Conservation (phyloP, 2,888 invertebrate genomes). For the Patella ulyssiponensis region DNA sequence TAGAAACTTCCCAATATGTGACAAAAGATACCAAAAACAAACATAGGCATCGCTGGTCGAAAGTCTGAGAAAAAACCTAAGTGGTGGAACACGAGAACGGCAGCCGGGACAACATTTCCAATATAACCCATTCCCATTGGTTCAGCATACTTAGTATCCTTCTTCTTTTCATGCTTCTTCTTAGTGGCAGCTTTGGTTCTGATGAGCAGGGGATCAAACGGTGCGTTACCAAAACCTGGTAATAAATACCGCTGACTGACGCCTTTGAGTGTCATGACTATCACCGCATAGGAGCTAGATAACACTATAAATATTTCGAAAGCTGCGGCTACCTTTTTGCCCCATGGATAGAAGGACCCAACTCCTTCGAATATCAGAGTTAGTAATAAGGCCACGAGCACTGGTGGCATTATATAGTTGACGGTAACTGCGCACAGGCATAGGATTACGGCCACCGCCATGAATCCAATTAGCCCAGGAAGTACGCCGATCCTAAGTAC, state of each 20-base stretch:
- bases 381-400: constrained; percentile 47
- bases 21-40: constrained; percentile 43
- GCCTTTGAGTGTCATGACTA: constrained; percentile 55
- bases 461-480: constrained; percentile 49
- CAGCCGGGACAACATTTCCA: constrained; percentile 52
- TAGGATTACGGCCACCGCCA: constrained; percentile 46
- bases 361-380: constrained; percentile 52
- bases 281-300: constrained; percentile 48
- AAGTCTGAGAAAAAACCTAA: constrained; percentile 51
- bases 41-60: constrained; percentile 45
- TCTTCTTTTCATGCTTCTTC: constrained; percentile 48
- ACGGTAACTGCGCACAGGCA: constrained; percentile 51
- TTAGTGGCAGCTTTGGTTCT: constrained; percentile 39
- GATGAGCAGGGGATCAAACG: constrained; percentile 49
- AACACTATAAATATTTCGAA: constrained; percentile 53
- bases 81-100: constrained; percentile 49
- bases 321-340: constrained; percentile 48
- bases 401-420: constrained; percentile 55
- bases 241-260: constrained; percentile 55
- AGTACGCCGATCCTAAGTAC: constrained; percentile 41
- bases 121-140: constrained; percentile 57
- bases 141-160: constrained; percentile 54
- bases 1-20: constrained; percentile 50
- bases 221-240: constrained; percentile 56
- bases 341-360: constrained; percentile 50